phyloP scores from a whole-genome alignment of 37 sponge, comb jelly and placozoan genomes.

The Theonella swinhoei region DNA sequence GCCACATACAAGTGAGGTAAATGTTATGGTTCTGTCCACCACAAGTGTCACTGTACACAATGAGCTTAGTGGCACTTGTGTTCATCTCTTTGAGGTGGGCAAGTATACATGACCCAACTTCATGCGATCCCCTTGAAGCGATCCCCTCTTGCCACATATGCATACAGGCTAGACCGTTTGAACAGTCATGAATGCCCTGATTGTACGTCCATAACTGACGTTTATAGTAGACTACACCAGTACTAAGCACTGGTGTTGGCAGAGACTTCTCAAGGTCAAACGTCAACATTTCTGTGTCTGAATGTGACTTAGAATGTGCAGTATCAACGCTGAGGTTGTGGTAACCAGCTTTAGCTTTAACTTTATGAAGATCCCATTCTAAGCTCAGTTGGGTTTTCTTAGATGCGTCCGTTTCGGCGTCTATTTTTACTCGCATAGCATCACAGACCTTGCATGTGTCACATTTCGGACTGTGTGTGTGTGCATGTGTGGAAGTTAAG shows the following conservation, averaged over 20 bases:
- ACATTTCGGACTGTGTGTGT: slow-evolving; percentile 13
- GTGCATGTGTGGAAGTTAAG: neutral
- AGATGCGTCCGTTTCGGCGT: slow-evolving; percentile 14
- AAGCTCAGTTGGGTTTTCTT: neutral
- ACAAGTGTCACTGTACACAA: slow-evolving; percentile 35
- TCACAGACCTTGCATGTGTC: slow-evolving; percentile 48
- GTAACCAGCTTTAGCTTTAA: slow-evolving; percentile 23
- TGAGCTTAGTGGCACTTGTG: neutral
- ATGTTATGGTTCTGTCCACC: slow-evolving; percentile 45
- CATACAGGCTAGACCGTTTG: slow-evolving; percentile 6
- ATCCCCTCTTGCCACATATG: slow-evolving; percentile 32
- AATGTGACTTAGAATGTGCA: neutral
- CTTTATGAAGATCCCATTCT: slow-evolving; percentile 17
- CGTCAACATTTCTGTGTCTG: neutral
- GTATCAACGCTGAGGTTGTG: slow-evolving; percentile 29
- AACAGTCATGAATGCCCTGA: slow-evolving; percentile 32
- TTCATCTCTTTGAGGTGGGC: neutral
- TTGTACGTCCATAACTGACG: slow-evolving; percentile 50
- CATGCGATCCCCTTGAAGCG: slow-evolving; percentile 33
- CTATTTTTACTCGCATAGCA: neutral
- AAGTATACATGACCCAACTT: slow-evolving; percentile 18
- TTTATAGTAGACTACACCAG: slow-evolving; percentile 35
- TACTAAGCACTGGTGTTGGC: slow-evolving; percentile 25
- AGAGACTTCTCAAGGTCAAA: slow-evolving; percentile 31
- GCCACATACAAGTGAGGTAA: slow-evolving; percentile 17